phyloP scores from a whole-genome alignment of 2,888 invertebrate genomes.

The Celastrina argiolus region DNA sequence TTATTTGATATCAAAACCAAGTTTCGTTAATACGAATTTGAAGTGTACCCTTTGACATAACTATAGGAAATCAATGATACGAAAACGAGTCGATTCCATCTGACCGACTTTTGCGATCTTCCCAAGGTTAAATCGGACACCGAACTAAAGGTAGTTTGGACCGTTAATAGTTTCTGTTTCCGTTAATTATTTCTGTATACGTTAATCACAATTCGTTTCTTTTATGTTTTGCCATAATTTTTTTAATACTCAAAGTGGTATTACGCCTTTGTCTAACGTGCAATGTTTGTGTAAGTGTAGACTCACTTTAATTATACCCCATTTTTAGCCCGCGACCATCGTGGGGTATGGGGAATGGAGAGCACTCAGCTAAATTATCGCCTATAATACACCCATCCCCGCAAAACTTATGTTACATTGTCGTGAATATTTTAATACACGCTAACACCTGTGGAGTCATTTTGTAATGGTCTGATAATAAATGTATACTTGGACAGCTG shows the following conservation, averaged over 20 bases:
- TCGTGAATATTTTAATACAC: conserved; percentile 11
- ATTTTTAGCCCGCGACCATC: conserved; percentile 21
- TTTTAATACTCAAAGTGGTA: neutral
- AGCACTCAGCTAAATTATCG: conserved; percentile 31
- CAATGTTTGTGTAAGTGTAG: neutral
- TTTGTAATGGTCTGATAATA: neutral
- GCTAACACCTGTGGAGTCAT: conserved; percentile 3
- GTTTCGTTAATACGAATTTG: too few relatives aligned
- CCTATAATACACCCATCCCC: conserved; percentile 26
- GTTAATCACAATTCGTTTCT: too few relatives aligned
- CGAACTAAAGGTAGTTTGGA: too few relatives aligned
- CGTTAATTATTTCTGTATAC: too few relatives aligned
- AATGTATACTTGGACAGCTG: neutral
- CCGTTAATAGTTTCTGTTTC: too few relatives aligned
- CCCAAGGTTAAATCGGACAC: too few relatives aligned
- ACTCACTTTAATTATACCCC: conserved; percentile 12
- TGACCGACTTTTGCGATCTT: too few relatives aligned
- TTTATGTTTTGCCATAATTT: too few relatives aligned
- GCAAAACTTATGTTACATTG: conserved; percentile 12
- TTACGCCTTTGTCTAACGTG: neutral
- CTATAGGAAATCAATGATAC: too few relatives aligned
- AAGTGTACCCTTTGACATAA: too few relatives aligned
- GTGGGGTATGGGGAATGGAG: neutral
- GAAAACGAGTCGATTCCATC: too few relatives aligned
- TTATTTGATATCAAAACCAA: too few relatives aligned